Evolutionary conservation across 2,888 invertebrate species (phyloP).

Genomic region (Orthosia gothica): DNA sequence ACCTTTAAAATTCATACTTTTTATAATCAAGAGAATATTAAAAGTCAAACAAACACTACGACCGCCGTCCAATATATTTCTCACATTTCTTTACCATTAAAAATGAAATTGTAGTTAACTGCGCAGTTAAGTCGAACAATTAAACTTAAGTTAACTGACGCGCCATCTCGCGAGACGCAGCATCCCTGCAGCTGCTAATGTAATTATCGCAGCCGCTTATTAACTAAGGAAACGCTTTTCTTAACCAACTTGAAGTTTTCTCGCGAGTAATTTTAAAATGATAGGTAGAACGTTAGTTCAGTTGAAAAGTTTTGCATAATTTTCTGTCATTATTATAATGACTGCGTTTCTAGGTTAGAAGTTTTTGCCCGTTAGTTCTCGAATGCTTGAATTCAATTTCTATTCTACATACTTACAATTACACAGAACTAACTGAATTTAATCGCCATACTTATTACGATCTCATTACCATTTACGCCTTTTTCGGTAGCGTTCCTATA

Average conservation of each 20-base stretch:
- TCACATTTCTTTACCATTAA: constrained; percentile 26
- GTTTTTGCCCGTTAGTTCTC: background rate
- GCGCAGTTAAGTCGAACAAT: constrained; percentile 46
- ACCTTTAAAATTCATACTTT: background rate
- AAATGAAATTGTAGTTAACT: constrained; percentile 42
- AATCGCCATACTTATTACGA: background rate
- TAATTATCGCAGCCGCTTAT: constrained; percentile 63
- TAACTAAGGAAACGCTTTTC: constrained; percentile 55
- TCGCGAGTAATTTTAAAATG: constrained; percentile 48
- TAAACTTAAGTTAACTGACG: constrained; percentile 58
- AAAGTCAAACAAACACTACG: constrained; percentile 7
- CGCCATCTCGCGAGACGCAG: constrained; percentile 35
- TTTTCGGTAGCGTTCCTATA: background rate
- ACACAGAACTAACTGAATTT: background rate
- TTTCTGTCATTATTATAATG: constrained; percentile 39
- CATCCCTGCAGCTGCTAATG: constrained; percentile 56
- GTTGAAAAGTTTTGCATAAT: constrained; percentile 26
- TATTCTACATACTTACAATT: too few species aligned
- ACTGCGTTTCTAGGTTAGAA: constrained; percentile 4
- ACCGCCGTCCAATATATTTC: constrained; percentile 7
- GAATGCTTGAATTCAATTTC: background rate
- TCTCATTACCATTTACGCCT: background rate
- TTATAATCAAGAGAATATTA: constrained; percentile 9
- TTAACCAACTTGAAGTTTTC: constrained; percentile 52
- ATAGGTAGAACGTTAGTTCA: constrained; percentile 33